Conservation (phyloP, 2,888 invertebrate species). For the Andrena trimmerana region DNA sequence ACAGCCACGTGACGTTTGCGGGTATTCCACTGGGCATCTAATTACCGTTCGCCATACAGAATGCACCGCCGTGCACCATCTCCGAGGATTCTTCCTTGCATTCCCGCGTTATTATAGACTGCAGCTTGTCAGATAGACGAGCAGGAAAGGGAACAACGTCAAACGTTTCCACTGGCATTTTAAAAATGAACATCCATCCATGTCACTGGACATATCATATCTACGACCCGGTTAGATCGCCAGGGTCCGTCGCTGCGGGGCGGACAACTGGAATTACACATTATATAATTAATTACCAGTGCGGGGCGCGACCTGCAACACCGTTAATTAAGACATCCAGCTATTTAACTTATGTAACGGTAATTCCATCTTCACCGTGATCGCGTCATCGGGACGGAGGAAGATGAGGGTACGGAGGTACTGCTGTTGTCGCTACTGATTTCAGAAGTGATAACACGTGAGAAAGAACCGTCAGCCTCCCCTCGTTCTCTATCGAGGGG, state of each 20-base stretch:
- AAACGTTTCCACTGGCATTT: neutral
- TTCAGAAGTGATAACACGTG: neutral
- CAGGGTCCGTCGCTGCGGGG: neutral
- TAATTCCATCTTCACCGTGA: slow-evolving; percentile 25
- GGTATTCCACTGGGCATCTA: slow-evolving; percentile 82
- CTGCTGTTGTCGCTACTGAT: neutral
- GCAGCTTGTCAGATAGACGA: neutral
- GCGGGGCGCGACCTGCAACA: neutral
- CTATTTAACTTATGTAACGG: slow-evolving; percentile 37
- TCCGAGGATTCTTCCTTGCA: slow-evolving; percentile 49
- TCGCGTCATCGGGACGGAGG: slow-evolving; percentile 13
- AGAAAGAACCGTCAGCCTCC: slow-evolving; percentile 16
- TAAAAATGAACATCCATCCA: neutral
- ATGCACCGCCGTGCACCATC: slow-evolving; percentile 20
- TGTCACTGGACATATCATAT: neutral
- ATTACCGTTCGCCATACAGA: slow-evolving; percentile 78
- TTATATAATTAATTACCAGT: slow-evolving; percentile 46
- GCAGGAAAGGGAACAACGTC: neutral
- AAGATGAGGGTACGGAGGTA: neutral
- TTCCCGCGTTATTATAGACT: neutral
- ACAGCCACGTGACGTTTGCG: slow-evolving; percentile 84
- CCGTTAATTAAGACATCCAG: slow-evolving; percentile 36
- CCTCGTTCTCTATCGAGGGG: slow-evolving; percentile 41
- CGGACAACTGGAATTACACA: slow-evolving; percentile 3
- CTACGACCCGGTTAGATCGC: neutral